Conservation (phyloP, 2,797 vertebrate species). For the Sebastes diaconus region DNA sequence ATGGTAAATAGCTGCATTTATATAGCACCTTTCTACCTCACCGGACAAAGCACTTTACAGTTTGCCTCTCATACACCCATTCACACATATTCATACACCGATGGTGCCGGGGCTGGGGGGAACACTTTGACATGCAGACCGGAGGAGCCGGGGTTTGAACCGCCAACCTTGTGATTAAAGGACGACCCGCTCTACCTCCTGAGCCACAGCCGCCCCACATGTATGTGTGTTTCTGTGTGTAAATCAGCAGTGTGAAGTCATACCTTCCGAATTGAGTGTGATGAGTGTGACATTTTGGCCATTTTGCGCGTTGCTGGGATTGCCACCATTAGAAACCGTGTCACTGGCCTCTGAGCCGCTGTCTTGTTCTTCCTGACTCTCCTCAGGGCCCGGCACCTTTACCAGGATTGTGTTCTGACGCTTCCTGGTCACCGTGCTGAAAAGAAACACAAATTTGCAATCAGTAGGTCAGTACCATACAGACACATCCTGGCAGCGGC, state of each 20-base stretch:
- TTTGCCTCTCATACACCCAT: not conserved
- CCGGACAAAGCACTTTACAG: not conserved
- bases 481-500: not conserved
- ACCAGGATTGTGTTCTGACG: slow-evolving; percentile 98
- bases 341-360: slow-evolving; percentile 98
- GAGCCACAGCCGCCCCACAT: not conserved
- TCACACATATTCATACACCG: not conserved
- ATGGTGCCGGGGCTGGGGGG: not conserved
- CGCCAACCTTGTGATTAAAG: not conserved
- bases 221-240: not conserved
- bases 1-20: not conserved
- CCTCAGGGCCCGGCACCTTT: slow-evolving; percentile 93
- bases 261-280: slow-evolving; percentile 97
- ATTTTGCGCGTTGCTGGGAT: slow-evolving; percentile 84
- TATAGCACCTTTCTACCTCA: not conserved
- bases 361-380: slow-evolving; percentile 95
- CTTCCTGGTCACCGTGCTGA: slow-evolving; percentile 87
- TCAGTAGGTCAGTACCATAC: not conserved
- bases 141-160: not conserved
- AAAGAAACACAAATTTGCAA: slow-evolving; percentile 28
- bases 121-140: not conserved
- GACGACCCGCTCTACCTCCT: not conserved
- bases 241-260: not conserved
- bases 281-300: slow-evolving; percentile 97
- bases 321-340: slow-evolving; percentile 91